Base-by-base conservation (phyloP, 2,888 invertebrate species). In the Diarsia mendica region DNA sequence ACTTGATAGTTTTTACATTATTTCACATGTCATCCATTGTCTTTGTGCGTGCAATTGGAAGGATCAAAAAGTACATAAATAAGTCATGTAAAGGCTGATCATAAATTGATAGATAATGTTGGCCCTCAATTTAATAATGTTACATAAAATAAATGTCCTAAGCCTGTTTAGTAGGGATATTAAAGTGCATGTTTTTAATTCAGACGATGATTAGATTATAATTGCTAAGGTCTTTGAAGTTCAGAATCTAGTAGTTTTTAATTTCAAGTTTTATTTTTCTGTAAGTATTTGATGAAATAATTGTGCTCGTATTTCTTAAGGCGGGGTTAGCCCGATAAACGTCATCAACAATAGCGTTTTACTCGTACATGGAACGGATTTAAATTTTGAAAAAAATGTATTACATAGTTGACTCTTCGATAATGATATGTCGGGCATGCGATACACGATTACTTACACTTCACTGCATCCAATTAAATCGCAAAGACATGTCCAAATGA, bases 71-170 rank as follows among this genome's bases (percentile, higher is more conserved):
- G 3, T 58, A 51, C 28, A 75, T 20, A 33, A 58, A 48, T 58
- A 49, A 10, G 60, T 33, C 67, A 13, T 46, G 18, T 46, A 63
- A 44, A 51, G 48, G 67, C 13, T 55, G 10, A 3, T 33, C 18
- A 61, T 82, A 68, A 82, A 79, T 20, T 61, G 20, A 49, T 23
- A 18, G 77, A 77, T 68, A 82, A 49, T 51, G 53, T 46, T 46
- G 49, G 49, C 15, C 13, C 13, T 76, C 39, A 53, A 65, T 33
- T 46, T 46, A 46, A 63, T 64, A 8, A 39, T 8, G 39, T 39
- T 39, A 39, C 8, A 8, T 39, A 8, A 8, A 39, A 11, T 55
- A 23, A 48, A 53, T 79, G 20, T 63, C 15, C 6, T 23, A 10
- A 9, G 39, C 46, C 13, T n/a, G 39, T 66, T 55, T 33, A 55